Evolutionary conservation across 2,113 vertebrate genomes (phyloP), one percentile per base, ranked within the genome.

Genomic region (Brachyistius frenatus): DNA sequence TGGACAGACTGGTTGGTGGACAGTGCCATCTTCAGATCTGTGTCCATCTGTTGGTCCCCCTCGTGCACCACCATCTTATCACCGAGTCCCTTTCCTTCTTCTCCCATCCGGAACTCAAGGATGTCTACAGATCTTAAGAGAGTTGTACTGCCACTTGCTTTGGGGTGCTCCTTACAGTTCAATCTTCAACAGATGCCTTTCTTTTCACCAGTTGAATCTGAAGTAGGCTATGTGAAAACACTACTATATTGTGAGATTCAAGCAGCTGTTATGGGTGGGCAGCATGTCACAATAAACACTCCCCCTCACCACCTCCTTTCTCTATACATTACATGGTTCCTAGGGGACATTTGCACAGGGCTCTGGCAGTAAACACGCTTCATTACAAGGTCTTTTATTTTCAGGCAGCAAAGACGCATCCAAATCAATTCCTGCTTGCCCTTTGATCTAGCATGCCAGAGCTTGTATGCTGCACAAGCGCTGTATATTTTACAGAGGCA

Each of bases 321-420:
- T 84, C 44, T 57, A 23, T 83, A 69, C 64, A 76, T 87, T 78
- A 66, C 79, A 83, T 53, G 58, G 69, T 60, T 83, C 81, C 78
- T 68, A 13, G 54, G 66, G 73, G 81, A 90, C 68, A 76, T 73
- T 86, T 71, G 62, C 2, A 15, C 52, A 60, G 41, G 44, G 54
- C 77, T 73, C 53, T 60, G 60, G 66, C 83, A 77, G 80, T 84
- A 89, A 91, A 86, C 80, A 87, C 4, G 68, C 62, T 63, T 85
- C 81, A 89, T 87, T 89, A 86, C 79, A 73, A 83, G 84, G 67
- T 71, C 60, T 87, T 89, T 89, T 87, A 81, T 87, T 89, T 90
- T 76, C 80, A 67, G 49, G 70, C 70, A 2, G 73, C 68, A 52
- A 66, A 72, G 66, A 88, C 2, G 68, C 76, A 86, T 88, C 76